These are phyloP conservation scores for Mesocricetus auratus DNA, from an alignment of 2,113 vertebrate genomes.

Conservation along the genomic window DNA sequence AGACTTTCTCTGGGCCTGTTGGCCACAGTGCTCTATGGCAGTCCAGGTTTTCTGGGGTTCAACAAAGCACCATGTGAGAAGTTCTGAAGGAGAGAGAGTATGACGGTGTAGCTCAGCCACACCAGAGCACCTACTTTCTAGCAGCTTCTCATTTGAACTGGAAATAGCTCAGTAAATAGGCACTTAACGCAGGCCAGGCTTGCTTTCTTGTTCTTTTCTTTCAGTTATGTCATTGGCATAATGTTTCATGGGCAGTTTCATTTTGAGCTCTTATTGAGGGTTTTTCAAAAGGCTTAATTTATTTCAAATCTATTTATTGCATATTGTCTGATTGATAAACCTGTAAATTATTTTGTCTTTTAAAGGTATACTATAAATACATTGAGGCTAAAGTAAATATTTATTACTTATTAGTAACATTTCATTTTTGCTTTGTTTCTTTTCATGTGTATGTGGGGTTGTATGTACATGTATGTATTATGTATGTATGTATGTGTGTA, in stretches of 20 bases:
- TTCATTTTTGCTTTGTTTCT: neutral
- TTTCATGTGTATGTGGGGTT: neutral
- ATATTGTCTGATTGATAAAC: slow-evolving; percentile 41
- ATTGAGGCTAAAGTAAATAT: slow-evolving; percentile 38
- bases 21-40: neutral
- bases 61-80: neutral
- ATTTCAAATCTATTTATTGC: slow-evolving; percentile 32
- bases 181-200: neutral
- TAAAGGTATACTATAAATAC: slow-evolving; percentile 1
- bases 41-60: neutral
- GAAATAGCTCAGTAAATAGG: slow-evolving; percentile 45
- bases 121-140: neutral
- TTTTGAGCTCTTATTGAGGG: slow-evolving; percentile 57
- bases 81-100: neutral
- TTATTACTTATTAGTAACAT: slow-evolving; percentile 39
- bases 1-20: neutral
- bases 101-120: neutral
- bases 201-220: slow-evolving; percentile 38
- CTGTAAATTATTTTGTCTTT: slow-evolving; percentile 67
- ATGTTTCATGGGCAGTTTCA: slow-evolving; percentile 56
- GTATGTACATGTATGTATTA: too few relatives aligned
- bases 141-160: neutral
- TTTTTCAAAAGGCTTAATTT: slow-evolving; percentile 54
- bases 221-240: slow-evolving; percentile 59
- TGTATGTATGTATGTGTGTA: too few relatives aligned